Percentiles rank a stretch among this genome's conserved stretches.
These are phyloP conservation scores for Synanthedon vespiformis DNA, from an alignment of 2,888 invertebrate genomes.

Conservation along the genomic window DNA sequence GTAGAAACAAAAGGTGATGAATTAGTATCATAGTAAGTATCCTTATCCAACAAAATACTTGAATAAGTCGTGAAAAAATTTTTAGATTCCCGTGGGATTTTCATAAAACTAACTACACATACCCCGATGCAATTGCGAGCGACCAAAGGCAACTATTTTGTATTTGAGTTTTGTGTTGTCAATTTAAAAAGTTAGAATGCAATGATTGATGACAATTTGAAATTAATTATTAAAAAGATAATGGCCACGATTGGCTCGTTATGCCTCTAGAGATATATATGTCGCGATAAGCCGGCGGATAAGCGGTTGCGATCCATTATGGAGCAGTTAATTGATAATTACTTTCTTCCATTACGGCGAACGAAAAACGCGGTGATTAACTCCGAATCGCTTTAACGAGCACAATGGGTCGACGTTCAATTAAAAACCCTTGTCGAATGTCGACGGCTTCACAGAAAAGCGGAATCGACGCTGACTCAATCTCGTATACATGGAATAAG, in stretches of 20 bases:
- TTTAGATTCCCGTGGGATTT: too few species aligned
- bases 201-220: constrained; percentile 42
- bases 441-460: constrained; percentile 55
- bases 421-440: constrained; percentile 67
- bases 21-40: too few species aligned
- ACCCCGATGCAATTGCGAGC: too few species aligned
- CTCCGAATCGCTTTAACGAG: constrained; percentile 66
- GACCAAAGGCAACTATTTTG: too few species aligned
- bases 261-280: constrained; percentile 15
- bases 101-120: too few species aligned
- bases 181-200: too few species aligned
- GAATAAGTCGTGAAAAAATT: too few species aligned
- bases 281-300: constrained; percentile 56
- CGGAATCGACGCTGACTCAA: constrained; percentile 60
- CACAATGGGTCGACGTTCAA: constrained; percentile 65
- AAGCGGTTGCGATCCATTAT: constrained; percentile 66
- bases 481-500: constrained; percentile 67
- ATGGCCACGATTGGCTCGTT: constrained; percentile 37
- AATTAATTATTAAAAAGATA: constrained; percentile 50
- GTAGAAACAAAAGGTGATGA: too few species aligned
- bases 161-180: too few species aligned
- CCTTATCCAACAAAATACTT: too few species aligned
- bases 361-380: constrained; percentile 67
- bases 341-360: constrained; percentile 66
- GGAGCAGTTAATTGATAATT: constrained; percentile 68